Evolutionary conservation across 2,888 invertebrate species (phyloP).

Genomic region (Thymelicus acteon): DNA sequence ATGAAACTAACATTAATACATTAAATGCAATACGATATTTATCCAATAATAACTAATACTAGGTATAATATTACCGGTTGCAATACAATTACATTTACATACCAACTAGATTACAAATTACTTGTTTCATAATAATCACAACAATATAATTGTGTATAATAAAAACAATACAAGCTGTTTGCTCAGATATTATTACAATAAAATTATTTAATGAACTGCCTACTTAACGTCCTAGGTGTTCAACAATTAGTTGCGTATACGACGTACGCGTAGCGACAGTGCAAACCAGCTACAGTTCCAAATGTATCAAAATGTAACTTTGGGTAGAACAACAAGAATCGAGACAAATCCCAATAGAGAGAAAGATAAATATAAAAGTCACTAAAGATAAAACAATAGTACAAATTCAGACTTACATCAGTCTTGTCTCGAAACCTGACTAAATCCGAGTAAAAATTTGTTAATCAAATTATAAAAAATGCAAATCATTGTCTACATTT

Average conservation of each 20-base stretch:
- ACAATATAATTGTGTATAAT: constrained; percentile 61
- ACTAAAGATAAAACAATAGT: constrained; percentile 42
- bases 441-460: constrained; percentile 46
- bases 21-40: constrained; percentile 74
- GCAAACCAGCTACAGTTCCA: constrained; percentile 25
- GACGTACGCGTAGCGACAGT: constrained; percentile 7
- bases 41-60: constrained; percentile 60
- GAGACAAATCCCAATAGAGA: constrained; percentile 33
- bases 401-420: constrained; percentile 69
- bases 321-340: constrained; percentile 20
- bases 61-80: constrained; percentile 61
- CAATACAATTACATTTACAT: constrained; percentile 66
- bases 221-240: constrained; percentile 39
- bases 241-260: constrained; percentile 13
- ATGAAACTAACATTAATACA: constrained; percentile 63
- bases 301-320: constrained; percentile 20
- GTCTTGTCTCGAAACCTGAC: constrained; percentile 60
- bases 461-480: constrained; percentile 32
- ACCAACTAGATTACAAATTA: constrained; percentile 65
- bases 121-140: constrained; percentile 68
- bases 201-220: constrained; percentile 38
- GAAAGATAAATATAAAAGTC: constrained; percentile 35
- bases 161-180: constrained; percentile 47
- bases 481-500: constrained; percentile 11
- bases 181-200: constrained; percentile 42